Base-by-base conservation (phyloP, 1,140 invertebrate genomes). In the Drosophila insularis region DNA sequence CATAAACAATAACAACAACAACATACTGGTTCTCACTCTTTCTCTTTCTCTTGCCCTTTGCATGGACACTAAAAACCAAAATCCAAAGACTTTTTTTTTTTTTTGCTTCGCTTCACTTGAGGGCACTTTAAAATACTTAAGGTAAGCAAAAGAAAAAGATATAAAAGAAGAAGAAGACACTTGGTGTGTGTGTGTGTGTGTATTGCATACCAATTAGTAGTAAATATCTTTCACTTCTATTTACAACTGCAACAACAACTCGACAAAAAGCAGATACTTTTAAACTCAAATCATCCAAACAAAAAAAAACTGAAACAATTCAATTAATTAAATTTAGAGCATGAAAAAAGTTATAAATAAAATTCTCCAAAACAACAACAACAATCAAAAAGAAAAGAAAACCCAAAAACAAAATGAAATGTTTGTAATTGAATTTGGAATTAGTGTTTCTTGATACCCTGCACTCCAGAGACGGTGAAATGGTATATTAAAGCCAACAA, bases 131-230 rank as follows among this genome's bases (percentile, higher is more conserved):
- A 6, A 55, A 19, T 56, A 31, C 54, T n/a, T n/a, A n/a, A n/a
- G 27, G 23, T 17, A 14, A 10, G 27, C 10, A 56, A 2, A 6
- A 19, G 21, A 19, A 37, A 40, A 40, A 10, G 10, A 31, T 43
- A 55, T 55, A 56, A 59, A 60, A 23, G n/a, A 27, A 27, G 53
- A 11, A 11, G 32, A 35, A 35, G 32, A 35, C 68, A 71, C 56
- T 71, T 67, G 32, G 32, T 14, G 7, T 4, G 43, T 2, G 2
- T 19, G 10, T 19, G 8, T 10, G 31, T n/a, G 27, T 54, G 55
- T 19, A 56, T 54, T 73, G 73, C 73, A 75, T 75, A 59, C 58
- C 73, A 75, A 75, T 75, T 75, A 75, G 71, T 40, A 35, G 73
- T 65, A 63, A 64, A 64, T 72, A 58, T 72, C 55, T 74, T 37